These are phyloP conservation scores for Glaucidium brasilianum DNA, from an alignment of 2,113 vertebrate genomes.

Conservation along the genomic window DNA sequence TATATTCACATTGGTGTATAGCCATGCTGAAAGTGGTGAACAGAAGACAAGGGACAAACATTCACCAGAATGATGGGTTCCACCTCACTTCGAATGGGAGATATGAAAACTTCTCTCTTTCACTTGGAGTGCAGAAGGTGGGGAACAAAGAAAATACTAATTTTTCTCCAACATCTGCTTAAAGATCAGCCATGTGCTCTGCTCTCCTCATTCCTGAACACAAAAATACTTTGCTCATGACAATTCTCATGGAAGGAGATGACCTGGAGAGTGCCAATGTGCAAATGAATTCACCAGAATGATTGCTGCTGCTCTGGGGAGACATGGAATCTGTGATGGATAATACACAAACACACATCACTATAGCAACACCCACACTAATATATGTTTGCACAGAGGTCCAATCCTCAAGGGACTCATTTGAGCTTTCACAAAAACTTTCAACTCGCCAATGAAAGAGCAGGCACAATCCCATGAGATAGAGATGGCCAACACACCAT, in stretches of 20 bases:
- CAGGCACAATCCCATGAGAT: neutral
- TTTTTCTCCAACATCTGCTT: neutral
- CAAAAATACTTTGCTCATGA: neutral
- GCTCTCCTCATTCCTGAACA: neutral
- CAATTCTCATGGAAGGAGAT: neutral
- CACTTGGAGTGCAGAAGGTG: neutral
- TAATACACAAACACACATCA: neutral
- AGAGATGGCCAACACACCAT: fast-evolving
- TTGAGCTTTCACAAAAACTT: neutral
- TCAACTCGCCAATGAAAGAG: neutral
- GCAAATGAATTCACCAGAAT: neutral
- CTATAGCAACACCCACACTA: neutral
- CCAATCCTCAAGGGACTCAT: neutral
- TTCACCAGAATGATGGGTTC: neutral
- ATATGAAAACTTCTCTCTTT: neutral
- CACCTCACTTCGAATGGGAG: neutral
- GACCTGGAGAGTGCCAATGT: neutral
- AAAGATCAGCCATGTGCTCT: neutral
- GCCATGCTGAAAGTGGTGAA: neutral
- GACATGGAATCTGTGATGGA: neutral
- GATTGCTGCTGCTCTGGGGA: neutral
- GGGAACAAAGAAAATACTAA: neutral
- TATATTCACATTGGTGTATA: neutral
- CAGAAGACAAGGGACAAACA: neutral
- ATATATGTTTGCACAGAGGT: neutral